Evolutionary conservation across 2,113 vertebrate genomes (phyloP), one percentile per base, ranked within the genome.

Genomic region (Ciconia maguari): DNA sequence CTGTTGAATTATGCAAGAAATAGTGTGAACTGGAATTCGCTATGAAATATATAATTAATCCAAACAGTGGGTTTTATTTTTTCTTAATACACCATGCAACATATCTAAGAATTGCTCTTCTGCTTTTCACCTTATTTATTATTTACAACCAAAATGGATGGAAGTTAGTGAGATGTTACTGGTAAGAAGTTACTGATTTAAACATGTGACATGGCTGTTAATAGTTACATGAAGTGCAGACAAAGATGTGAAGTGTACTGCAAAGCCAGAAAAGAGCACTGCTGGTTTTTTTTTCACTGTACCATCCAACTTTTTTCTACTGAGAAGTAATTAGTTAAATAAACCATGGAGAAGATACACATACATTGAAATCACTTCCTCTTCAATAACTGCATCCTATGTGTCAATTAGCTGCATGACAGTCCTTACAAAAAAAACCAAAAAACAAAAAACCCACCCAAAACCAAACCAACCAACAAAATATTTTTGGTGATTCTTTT

Each of bases 381-480:
- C 26, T 68, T 68, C 25, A 48, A 4, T 46, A 86, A 48, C 9
- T 42, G 7, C 6, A n/a, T 71, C 26, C 20, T 32, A 5, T 57
- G 13, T 42, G 24, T 1, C 25, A 46, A 17, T 46, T 36, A 77
- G 27, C 13, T 91, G n/a, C 11, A 20, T 60, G 14, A 41, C 25
- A 60, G 36, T 46, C 5, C 9, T 58, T 62, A 74, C 3, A 21
- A 20, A 57, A 19, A 57, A 32, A n/a, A 8, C 38, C 4, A 38
- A 41, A 30, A 38, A 21, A 0, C 1, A 10, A 41, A 41, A 38
- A 24, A 0, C 2, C 17, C 29, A 44, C 29, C 15, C 7, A n/a
- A 29, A 41, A 48, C 10, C 18, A 64, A 60, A 52, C 5, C 9
- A 61, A 49, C 21, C 32, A 58, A 14, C 9, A 14, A 74, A 69